Base-by-base conservation (phyloP, 2,113 vertebrate genomes). In the Todiramphus saurophagus region DNA sequence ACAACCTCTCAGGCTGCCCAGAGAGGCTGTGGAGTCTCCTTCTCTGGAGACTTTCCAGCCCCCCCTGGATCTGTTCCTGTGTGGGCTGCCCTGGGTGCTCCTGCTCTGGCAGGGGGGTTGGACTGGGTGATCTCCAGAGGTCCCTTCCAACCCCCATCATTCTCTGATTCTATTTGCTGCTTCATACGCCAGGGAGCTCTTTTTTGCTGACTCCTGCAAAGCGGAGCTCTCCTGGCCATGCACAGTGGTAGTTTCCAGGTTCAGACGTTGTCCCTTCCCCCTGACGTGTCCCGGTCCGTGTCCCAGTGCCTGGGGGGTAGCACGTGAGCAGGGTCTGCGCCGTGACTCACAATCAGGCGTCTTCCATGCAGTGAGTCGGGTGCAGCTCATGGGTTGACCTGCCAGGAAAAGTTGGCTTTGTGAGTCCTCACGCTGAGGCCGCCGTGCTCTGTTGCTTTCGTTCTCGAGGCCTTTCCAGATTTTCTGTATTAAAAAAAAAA, bases 361-460 rank as follows among this genome's bases (percentile, higher is more conserved):
- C n/a, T 51, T 9, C 31, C 27, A 35, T 31, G 9, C 44, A 4
- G 62, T 46, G 83, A 83, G 41, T 84, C 69, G 58, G 64, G 59
- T 7, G 1, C 28, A 46, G 63, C 58, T 86, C 64, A 11, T 0
- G 8, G 44, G 13, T 27, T 11, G 25, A 21, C 24, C 31, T 10
- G 68, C 24, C 7, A 7, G 10, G 94, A 56, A 81, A 77, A 63
- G 25, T 37, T 27, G 76, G 46, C 48, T 18, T 37, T 68, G 12
- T 21, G 28, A 63, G n/a, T 11, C 5, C 41, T 50, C 68, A 3
- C 5, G 27, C 11, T 63, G 62, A 44, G 43, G 50, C 50, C 2
- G 1, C 17, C 12, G 0, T 16, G 35, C 39, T 75, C 15, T 0
- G 28, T 30, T 53, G 41, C 55, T 64, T 39, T 10, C 16, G 24